Evolutionary conservation across 37 sponge, comb jelly and placozoan species (phyloP).

Genomic region (Axinella damicornis): DNA sequence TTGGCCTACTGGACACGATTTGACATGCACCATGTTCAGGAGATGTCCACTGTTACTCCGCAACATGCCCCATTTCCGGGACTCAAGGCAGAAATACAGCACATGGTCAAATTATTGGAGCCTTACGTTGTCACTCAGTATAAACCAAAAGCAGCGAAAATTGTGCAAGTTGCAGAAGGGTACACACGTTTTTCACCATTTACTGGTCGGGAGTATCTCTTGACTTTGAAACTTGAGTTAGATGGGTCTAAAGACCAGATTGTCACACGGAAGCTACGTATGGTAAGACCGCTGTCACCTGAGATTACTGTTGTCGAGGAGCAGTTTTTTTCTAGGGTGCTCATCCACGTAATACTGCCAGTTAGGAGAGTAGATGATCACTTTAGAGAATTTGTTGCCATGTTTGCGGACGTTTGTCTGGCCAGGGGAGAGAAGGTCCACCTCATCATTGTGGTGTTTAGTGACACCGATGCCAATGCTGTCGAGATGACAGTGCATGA

Average conservation of each 20-base stretch:
- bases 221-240: conserved; percentile 14
- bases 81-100: conserved; percentile 20
- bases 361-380: neutral
- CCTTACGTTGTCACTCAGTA: neutral
- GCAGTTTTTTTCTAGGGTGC: neutral
- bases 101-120: neutral
- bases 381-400: conserved; percentile 14
- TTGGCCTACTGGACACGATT: conserved; percentile 23
- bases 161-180: conserved; percentile 21
- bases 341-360: conserved; percentile 22
- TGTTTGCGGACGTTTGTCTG: conserved; percentile 9
- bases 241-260: neutral
- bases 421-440: conserved; percentile 13
- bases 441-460: conserved; percentile 51
- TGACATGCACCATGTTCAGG: conserved; percentile 8
- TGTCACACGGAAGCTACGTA: neutral
- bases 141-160: neutral
- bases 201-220: conserved; percentile 30
- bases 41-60: neutral
- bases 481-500: conserved; percentile 1
- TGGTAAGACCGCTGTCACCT: conserved; percentile 8
- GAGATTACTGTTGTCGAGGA: conserved; percentile 12
- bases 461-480: conserved; percentile 4
- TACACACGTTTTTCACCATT: conserved; percentile 38
- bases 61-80: neutral